These are phyloP conservation scores for Notothenia coriiceps DNA, from an alignment of 2,113 vertebrate genomes.

Conservation along the genomic window DNA sequence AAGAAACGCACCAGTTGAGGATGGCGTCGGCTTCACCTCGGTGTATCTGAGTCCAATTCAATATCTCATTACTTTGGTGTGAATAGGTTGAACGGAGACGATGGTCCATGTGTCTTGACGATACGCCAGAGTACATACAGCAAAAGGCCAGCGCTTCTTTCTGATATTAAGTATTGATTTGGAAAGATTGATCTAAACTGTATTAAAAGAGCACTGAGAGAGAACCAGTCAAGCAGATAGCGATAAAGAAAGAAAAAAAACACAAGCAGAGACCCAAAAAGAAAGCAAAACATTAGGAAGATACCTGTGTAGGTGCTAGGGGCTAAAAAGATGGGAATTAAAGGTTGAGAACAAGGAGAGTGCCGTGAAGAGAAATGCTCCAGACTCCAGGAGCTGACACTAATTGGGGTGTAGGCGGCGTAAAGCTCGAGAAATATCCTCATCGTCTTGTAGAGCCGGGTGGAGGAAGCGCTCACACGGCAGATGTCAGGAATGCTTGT, in stretches of 20 bases:
- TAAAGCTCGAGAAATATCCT: slow-evolving; percentile 44
- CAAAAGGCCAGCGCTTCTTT: slow-evolving; percentile 77
- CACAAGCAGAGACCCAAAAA: slow-evolving; percentile 13
- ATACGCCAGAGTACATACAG: slow-evolving; percentile 73
- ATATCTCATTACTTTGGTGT: slow-evolving; percentile 81
- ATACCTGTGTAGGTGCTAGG: slow-evolving; percentile 43
- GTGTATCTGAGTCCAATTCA: slow-evolving; percentile 69
- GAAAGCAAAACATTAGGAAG: slow-evolving; percentile 5
- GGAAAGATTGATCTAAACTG: slow-evolving; percentile 71
- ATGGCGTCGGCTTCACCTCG: slow-evolving; percentile 37
- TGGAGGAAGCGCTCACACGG: slow-evolving; percentile 50
- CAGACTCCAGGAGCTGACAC: slow-evolving; percentile 63
- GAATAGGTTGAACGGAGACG: slow-evolving; percentile 75
- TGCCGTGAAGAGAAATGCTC: slow-evolving; percentile 53
- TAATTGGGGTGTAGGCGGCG: slow-evolving; percentile 74
- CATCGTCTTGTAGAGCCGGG: slow-evolving; percentile 41
- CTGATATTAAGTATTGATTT: slow-evolving; percentile 84
- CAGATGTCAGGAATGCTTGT: slow-evolving; percentile 67
- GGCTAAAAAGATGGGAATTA: slow-evolving; percentile 49
- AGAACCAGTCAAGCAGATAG: slow-evolving; percentile 57
- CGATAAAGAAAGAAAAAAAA: slow-evolving; percentile 25
- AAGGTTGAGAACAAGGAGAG: slow-evolving; percentile 63
- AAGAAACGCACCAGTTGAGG: slow-evolving; percentile 25
- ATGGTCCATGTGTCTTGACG: slow-evolving; percentile 68
- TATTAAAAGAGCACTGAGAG: slow-evolving; percentile 70